Evolutionary conservation across 2,113 vertebrate genomes (phyloP), one percentile per base, ranked within the genome.

Genomic region (Lutjanus erythropterus): DNA sequence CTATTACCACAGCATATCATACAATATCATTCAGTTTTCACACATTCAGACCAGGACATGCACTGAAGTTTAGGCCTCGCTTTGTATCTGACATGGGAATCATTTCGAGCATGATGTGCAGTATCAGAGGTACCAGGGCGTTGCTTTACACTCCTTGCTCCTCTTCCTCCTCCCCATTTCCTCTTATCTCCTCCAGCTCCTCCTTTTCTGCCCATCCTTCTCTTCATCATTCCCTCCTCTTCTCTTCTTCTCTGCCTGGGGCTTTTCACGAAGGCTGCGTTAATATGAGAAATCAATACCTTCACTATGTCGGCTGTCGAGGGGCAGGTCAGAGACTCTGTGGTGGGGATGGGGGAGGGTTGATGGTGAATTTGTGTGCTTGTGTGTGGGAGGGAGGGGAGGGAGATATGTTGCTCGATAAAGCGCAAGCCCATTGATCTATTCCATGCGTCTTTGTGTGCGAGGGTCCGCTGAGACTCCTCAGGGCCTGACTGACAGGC

Each of bases 261-360:
- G 86, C 79, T 62, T 79, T 80, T 85, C 88, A 75, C 52, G 82
- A 85, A 89, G 75, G 55, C 77, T 81, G 81, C 42, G 75, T 87
- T 89, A 86, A 83, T 87, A 85, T 85, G 66, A 75, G 72, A 85
- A 89, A 92, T 94, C 93, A 60, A 92, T 92, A 86, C 53, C 58
- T 74, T 70, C 74, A 47, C 62, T 74, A 55, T 12, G 19, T 52
- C 46, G 31, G 75, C 87, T 68, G 88, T 71, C 50, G 12, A 79
- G 55, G 77, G 37, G 62, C 44, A 66, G 68, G 78, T 83, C 73
- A 59, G 75, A 80, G 61, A 65, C 75, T 65, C 46, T 72, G 66
- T 19, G 78, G 69, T 70, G 39, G 60, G 25, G 41, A 27, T 65
- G 29, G 41, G 23, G 33, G 60, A 1, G 50, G 53, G 6, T 0